phyloP scores from a whole-genome alignment of 2,113 vertebrate genomes.

The Mesitornis unicolor region DNA sequence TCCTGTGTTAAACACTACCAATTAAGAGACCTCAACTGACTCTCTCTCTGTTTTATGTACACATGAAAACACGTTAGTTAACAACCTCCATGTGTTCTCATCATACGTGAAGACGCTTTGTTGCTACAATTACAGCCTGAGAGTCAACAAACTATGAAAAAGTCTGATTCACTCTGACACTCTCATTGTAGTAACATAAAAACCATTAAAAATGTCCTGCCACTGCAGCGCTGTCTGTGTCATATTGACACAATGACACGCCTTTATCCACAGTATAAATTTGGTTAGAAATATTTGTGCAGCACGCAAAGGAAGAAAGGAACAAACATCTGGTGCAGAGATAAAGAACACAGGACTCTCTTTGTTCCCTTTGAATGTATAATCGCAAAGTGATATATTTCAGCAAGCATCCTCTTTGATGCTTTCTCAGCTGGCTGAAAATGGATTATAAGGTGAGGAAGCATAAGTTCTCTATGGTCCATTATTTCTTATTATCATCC shows the following conservation, averaged over 20 bases:
- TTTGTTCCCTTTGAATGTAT: background rate
- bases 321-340: background rate
- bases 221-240: background rate
- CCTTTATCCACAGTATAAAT: background rate
- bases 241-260: background rate
- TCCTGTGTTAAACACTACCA: background rate
- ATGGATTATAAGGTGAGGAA: conserved; percentile 39
- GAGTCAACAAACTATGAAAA: conserved; percentile 1
- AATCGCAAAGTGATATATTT: background rate
- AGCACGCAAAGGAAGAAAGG: background rate
- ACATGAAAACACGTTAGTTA: background rate
- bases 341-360: background rate
- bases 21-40: background rate
- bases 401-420: background rate
- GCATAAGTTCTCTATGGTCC: background rate
- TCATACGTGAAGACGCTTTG: background rate
- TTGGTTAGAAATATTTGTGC: background rate
- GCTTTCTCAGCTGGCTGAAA: conserved; percentile 24
- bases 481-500: conserved; percentile 44
- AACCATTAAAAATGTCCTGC: background rate
- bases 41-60: background rate
- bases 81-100: background rate
- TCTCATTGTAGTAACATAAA: conserved; percentile 4
- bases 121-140: background rate
- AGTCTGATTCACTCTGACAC: background rate